Evolutionary conservation across 2,888 invertebrate species (phyloP).

Genomic region (Lysandra coridon): DNA sequence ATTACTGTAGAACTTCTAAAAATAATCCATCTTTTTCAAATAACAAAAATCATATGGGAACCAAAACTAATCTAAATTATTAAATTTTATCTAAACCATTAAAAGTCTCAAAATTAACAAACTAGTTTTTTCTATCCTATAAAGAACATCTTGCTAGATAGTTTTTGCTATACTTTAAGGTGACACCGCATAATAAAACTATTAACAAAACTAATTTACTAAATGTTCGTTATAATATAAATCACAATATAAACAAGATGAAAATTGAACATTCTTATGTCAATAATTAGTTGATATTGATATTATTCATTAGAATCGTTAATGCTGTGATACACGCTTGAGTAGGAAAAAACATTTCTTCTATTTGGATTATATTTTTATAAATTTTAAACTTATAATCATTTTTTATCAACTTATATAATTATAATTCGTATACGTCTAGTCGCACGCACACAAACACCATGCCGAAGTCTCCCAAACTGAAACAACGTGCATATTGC

Average conservation of each 20-base stretch:
- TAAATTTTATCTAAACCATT: not conserved
- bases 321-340: not conserved
- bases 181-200: conserved; percentile 17
- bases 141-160: not conserved
- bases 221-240: conserved; percentile 12
- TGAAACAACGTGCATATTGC: too few relatives aligned
- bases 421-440: too few relatives aligned
- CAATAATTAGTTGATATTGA: conserved; percentile 38
- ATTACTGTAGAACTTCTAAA: too few relatives aligned
- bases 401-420: too few relatives aligned
- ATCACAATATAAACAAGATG: not conserved
- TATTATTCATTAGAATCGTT: not conserved
- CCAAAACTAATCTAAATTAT: not conserved
- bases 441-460: too few relatives aligned
- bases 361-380: too few relatives aligned
- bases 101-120: not conserved
- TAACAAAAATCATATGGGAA: not conserved
- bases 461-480: too few relatives aligned
- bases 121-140: not conserved
- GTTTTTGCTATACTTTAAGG: not conserved
- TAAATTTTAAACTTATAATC: too few relatives aligned
- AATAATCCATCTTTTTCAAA: too few relatives aligned
- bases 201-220: conserved; percentile 27
- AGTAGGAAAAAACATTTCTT: not conserved
- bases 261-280: conserved; percentile 34